A percentile compares a stretch with the other conserved stretches of the same genome.
These are phyloP conservation scores for Netta rufina DNA, from an alignment of 2,797 vertebrate species.

Conservation along the genomic window DNA sequence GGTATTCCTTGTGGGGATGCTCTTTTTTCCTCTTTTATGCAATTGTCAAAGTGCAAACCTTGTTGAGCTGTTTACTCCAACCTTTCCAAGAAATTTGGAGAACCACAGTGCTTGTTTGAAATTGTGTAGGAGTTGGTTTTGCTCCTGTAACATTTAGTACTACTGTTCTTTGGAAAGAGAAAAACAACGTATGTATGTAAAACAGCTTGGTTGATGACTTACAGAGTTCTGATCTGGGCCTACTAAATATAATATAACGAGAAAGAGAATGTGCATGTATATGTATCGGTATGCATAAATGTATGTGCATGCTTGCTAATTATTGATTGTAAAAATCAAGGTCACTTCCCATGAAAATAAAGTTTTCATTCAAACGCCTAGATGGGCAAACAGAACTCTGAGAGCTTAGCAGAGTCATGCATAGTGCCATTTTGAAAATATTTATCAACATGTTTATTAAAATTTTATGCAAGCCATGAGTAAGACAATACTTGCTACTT, in stretches of 20 bases:
- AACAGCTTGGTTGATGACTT: neutral
- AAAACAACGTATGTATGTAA: conserved; percentile 6
- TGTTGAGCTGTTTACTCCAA: neutral
- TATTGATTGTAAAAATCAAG: neutral
- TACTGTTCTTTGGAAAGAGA: neutral
- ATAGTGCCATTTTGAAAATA: neutral
- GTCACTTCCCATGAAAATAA: neutral
- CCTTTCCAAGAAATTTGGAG: conserved; percentile 11
- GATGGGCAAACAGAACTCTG: neutral
- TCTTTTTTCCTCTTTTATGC: neutral
- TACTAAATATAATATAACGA: neutral
- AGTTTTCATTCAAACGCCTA: neutral
- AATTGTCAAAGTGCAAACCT: neutral
- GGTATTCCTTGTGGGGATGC: neutral
- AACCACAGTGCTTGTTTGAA: neutral
- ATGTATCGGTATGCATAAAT: neutral
- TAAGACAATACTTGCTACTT: neutral
- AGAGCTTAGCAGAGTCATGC: neutral
- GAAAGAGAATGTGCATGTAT: fast-evolving
- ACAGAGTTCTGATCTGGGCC: conserved; percentile 2
- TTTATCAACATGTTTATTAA: neutral
- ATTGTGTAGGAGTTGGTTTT: conserved; percentile 20
- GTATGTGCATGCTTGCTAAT: neutral
- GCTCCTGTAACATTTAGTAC: conserved; percentile 28
- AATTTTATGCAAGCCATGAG: neutral